Evolutionary conservation across 1,140 invertebrate species (phyloP).

Genomic region (Panagrolaimus sp.): DNA sequence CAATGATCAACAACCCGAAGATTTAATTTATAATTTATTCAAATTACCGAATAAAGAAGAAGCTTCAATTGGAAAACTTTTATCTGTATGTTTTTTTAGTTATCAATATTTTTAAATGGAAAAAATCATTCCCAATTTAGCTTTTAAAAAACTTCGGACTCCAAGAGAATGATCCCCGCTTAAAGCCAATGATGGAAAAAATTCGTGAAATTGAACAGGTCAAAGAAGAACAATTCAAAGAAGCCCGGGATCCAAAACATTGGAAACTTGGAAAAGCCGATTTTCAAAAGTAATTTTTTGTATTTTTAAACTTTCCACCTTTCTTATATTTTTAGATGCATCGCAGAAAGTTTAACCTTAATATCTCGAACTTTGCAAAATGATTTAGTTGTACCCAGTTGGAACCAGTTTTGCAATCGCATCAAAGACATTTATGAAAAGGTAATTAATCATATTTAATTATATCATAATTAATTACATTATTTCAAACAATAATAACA

Average conservation of each 20-base stretch:
- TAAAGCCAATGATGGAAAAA: constrained; percentile 42
- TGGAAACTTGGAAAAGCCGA: constrained; percentile 46
- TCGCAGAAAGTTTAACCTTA: constrained; percentile 21
- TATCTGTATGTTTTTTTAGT: constrained; percentile 31
- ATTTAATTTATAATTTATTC: constrained; percentile 51
- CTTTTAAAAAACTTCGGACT: constrained; percentile 48
- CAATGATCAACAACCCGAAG: constrained; percentile 44
- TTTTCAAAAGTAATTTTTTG: constrained; percentile 20
- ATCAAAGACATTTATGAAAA: constrained; percentile 44
- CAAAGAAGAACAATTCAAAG: constrained; percentile 38
- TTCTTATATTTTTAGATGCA: constrained; percentile 18
- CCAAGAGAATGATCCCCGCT: constrained; percentile 39
- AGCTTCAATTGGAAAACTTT: constrained; percentile 50
- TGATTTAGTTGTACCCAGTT: constrained; percentile 41
- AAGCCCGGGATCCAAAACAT: constrained; percentile 47
- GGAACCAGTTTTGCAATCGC: constrained; percentile 33
- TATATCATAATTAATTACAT: neutral
- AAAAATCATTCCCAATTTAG: constrained; percentile 24
- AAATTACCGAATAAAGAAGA: constrained; percentile 52
- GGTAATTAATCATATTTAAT: constrained; percentile 21
- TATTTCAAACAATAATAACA: neutral
- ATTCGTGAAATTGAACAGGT: constrained; percentile 42
- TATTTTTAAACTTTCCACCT: constrained; percentile 16
- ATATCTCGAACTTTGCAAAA: constrained; percentile 49
- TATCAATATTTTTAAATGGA: neutral